Base-by-base conservation (phyloP, 2,888 invertebrate species). In the Cartodere bifasciata region DNA sequence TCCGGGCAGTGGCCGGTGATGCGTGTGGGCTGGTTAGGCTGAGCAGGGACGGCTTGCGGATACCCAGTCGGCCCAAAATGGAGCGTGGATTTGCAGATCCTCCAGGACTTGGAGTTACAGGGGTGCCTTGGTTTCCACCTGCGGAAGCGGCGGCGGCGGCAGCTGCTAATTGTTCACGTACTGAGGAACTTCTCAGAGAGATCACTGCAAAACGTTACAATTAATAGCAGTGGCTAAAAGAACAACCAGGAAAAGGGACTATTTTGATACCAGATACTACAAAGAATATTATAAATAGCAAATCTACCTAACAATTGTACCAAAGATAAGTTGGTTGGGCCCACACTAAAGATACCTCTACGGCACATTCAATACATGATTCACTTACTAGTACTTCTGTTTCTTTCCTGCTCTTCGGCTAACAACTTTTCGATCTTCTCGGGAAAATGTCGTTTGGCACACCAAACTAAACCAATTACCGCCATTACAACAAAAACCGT, bases 41-140 rank as follows among this genome's bases (percentile, higher is more conserved):
- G 65, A 82, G 70, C 66, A 82, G 74, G 62, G 82, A 83, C 65
- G 82, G 80, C 75, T 83, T 84, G 70, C 83, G 77, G 67, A 83
- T 80, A 73, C 82, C 81, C 68, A 83, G 73, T 66, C 81, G 76
- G 65, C 79, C 77, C 62, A 84, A 75, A 58, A 83, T 72, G 51
- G 80, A 76, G 50, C 78, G 72, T 35, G 68, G 65, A 32, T 6
- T 20, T 40, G 59, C 61, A 50, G 67, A 68, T 50, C 67, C 66
- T 55, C 62, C 65, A 55, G 60, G 60, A 44, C 56, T 58, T 27
- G 59, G 56, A 32, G 52, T 53, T 24, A 55, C 53, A 22, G 55
- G 50, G 34, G 58, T 61, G 29, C 59, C 56, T 32, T 59, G 55
- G 40, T 58, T 53, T 43, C 59, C 57, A 47, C 62, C 57, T 6